Evolutionary conservation across 2,888 invertebrate genomes (phyloP).

Genomic region (Auanema freiburgensis): DNA sequence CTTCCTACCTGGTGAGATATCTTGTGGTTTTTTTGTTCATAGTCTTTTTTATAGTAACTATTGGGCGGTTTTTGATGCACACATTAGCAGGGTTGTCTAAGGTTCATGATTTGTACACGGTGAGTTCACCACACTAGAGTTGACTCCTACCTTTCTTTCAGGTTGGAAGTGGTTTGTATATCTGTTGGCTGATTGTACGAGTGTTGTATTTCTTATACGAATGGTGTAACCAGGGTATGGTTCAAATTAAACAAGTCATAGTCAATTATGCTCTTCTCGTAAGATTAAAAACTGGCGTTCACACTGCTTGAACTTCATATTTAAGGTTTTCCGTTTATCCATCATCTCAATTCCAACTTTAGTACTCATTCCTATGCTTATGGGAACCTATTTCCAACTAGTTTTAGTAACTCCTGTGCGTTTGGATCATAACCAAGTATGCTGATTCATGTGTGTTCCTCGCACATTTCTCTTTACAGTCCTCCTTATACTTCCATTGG

Average conservation of each 20-base stretch:
- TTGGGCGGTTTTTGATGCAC: slow-evolving; percentile 67
- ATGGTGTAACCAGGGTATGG: slow-evolving; percentile 83
- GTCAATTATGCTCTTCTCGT: slow-evolving; percentile 12
- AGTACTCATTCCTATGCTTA: slow-evolving; percentile 86
- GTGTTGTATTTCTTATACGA: slow-evolving; percentile 75
- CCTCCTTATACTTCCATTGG: slow-evolving; percentile 73
- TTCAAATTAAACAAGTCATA: slow-evolving; percentile 25
- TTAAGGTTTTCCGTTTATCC: slow-evolving; percentile 61
- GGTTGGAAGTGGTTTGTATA: slow-evolving; percentile 88
- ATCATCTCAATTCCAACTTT: slow-evolving; percentile 76
- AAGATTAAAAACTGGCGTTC: no score
- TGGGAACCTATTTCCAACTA: slow-evolving; percentile 87
- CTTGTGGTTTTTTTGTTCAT: background rate
- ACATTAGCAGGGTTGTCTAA: slow-evolving; percentile 66
- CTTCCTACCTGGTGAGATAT: slow-evolving; percentile 75
- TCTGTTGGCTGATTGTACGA: slow-evolving; percentile 82
- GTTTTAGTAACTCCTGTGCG: slow-evolving; percentile 85
- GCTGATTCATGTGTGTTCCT: slow-evolving; percentile 73
- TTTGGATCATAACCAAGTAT: slow-evolving; percentile 72
- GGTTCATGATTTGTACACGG: slow-evolving; percentile 76
- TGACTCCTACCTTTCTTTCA: slow-evolving; percentile 12
- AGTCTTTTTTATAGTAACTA: slow-evolving; percentile 73
- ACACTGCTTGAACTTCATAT: background rate
- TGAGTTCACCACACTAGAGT: slow-evolving; percentile 4
- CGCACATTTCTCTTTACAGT: slow-evolving; percentile 67